Conservation (phyloP, 2,797 vertebrate species). For the Cossypha caffra region DNA sequence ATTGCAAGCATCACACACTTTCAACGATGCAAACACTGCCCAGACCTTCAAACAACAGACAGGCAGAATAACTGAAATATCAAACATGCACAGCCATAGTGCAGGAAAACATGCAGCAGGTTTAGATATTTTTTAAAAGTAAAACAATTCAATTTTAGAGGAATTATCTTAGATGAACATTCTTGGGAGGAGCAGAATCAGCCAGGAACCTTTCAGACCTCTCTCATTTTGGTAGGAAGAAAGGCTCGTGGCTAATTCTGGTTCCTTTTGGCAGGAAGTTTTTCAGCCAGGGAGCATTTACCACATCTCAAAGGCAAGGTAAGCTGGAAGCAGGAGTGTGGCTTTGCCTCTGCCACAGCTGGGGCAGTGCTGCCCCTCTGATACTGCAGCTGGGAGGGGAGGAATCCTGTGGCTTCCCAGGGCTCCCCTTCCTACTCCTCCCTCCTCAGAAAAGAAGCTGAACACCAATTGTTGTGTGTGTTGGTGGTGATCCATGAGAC, state of each 20-base stretch:
- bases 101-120: background rate
- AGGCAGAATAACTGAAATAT: background rate
- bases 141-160: background rate
- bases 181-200: background rate
- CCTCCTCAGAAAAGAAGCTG: background rate
- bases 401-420: background rate
- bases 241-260: background rate
- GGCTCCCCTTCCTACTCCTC: background rate
- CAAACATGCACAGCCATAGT: background rate
- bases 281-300: background rate
- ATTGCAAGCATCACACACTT: background rate
- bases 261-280: background rate
- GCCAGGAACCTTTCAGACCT: background rate
- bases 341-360: background rate
- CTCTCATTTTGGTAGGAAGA: background rate
- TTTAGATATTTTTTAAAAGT: background rate
- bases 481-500: background rate
- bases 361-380: background rate
- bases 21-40: background rate
- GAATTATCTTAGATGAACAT: background rate
- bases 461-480: background rate
- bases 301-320: accelerated
- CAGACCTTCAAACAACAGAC: background rate
- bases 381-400: background rate
- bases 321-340: background rate